These are phyloP conservation scores for Nematolebias whitei DNA, from an alignment of 2,113 vertebrate species.

Conservation along the genomic window DNA sequence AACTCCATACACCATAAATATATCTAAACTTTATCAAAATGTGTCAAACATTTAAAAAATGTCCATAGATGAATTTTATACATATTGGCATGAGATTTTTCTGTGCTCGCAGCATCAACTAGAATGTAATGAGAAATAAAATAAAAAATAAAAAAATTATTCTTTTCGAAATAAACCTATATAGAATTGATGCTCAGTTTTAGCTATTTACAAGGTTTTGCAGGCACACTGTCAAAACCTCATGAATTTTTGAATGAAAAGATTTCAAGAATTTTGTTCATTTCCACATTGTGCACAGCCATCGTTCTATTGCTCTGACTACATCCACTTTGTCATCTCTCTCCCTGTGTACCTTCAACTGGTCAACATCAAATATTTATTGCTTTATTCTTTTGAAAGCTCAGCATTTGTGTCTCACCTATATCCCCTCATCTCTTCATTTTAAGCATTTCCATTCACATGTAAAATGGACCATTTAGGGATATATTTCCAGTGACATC, in stretches of 20 bases:
- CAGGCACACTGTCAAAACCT: slow-evolving; percentile 63
- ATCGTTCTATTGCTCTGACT: slow-evolving; percentile 66
- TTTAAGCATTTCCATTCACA: slow-evolving; percentile 42
- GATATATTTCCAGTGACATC: slow-evolving; percentile 46
- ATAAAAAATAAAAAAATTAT: slow-evolving; percentile 38
- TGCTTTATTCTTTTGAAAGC: slow-evolving; percentile 77
- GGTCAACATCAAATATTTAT: slow-evolving; percentile 82
- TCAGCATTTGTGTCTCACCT: slow-evolving; percentile 47
- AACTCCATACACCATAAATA: slow-evolving; percentile 57
- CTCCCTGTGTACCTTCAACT: slow-evolving; percentile 60
- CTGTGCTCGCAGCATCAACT: slow-evolving; percentile 69
- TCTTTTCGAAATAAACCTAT: slow-evolving; percentile 50
- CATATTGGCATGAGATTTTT: slow-evolving; percentile 52
- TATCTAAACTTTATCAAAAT: slow-evolving; percentile 69
- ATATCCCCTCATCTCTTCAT: slow-evolving; percentile 22
- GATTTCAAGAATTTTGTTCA: slow-evolving; percentile 67
- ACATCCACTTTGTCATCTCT: slow-evolving; percentile 70
- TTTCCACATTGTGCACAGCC: slow-evolving; percentile 55
- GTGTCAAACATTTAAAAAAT: slow-evolving; percentile 48
- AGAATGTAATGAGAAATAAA: slow-evolving; percentile 45
- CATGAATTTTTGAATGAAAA: slow-evolving; percentile 66
- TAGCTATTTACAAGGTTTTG: slow-evolving; percentile 72
- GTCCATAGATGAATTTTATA: slow-evolving; percentile 8
- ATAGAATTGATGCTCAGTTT: slow-evolving; percentile 54
- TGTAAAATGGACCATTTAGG: slow-evolving; percentile 51